Evolutionary conservation across 2,113 vertebrate species (phyloP), one percentile per base, ranked within the genome.

Genomic region (Phrynosoma platyrhinos): DNA sequence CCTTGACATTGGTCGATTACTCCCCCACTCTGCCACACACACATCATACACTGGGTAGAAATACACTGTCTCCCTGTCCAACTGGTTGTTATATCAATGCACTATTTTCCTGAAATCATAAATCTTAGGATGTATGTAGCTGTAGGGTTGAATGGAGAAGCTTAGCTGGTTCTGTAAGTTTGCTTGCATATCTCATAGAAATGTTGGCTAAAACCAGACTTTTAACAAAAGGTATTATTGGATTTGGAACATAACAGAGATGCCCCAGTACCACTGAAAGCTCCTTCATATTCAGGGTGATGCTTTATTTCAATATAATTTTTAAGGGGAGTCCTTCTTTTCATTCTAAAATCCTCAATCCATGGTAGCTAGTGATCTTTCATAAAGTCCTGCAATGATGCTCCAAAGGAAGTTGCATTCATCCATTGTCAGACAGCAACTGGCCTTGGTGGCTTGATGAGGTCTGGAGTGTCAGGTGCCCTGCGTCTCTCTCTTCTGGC

Each of bases 401-500:
- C 58, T 10, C 9, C 36, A 52, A n/a, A 78, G 16, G 40, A 62
- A 68, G 55, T 42, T 30, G 13, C 27, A 53, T 76, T 25, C 79
- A 75, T 42, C 36, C 79, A 75, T 42, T 82, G 16, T 5, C 42
- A 66, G 42, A 58, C 64, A 69, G 16, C 82, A 83, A 4, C 9
- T 84, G 74, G 82, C 27, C 32, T 76, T 72, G 14, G 42, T 53
- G 14, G 13, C 23, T 42, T 40, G 32, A 47, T 18, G 12, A 0
- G 0, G 27, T 78, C 16, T 7, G 1, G 0, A 0, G 30, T 27
- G 58, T 97, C 91, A 96, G 0, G 30, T 76, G 75, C 53, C 52
- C 21, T 95, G 94, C 0, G 58, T 9, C 0, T 93, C 92, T 72
- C 66, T 91, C 87, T 93, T 93, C 92, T 95, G 96, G 92, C 91